Conservation (phyloP, 1,140 invertebrate species). For the Drosophila persimilis region DNA sequence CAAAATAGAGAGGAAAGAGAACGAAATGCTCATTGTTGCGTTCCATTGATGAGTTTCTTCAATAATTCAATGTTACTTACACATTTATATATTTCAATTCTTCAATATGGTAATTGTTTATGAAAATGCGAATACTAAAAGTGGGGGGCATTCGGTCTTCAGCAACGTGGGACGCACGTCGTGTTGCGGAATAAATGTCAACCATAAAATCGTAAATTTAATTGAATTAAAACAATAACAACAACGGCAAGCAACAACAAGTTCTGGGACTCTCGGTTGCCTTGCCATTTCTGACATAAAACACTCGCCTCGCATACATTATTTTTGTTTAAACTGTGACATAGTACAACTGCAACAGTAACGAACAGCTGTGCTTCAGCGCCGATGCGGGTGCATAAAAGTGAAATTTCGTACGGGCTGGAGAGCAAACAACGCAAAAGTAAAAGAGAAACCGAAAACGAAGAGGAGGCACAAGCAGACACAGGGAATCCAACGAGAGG, state of each 20-base stretch:
- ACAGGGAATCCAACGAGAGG: background rate
- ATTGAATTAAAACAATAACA: conserved; percentile 28
- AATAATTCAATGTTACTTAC: too few relatives aligned
- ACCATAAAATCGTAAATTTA: conserved; percentile 14
- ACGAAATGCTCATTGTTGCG: too few relatives aligned
- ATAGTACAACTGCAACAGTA: background rate
- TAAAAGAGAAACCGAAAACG: conserved; percentile 10
- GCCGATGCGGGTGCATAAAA: conserved; percentile 19
- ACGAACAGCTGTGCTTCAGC: conserved; percentile 19
- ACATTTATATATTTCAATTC: too few relatives aligned
- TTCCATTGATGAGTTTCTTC: too few relatives aligned
- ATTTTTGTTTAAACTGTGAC: background rate
- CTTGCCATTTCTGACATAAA: conserved; percentile 14
- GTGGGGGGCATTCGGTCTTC: too few relatives aligned
- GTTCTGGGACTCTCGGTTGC: conserved; percentile 11
- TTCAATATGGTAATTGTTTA: too few relatives aligned
- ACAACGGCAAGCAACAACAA: conserved; percentile 5
- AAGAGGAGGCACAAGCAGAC: background rate
- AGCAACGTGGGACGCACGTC: background rate
- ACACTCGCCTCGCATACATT: background rate
- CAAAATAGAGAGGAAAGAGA: too few relatives aligned
- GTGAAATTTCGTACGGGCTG: conserved; percentile 23
- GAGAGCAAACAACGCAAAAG: conserved; percentile 3
- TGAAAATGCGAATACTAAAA: too few relatives aligned
- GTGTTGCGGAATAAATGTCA: conserved; percentile 1